Evolutionary conservation across 2,888 invertebrate species (phyloP).

Genomic region (Bugulina stolonifera): DNA sequence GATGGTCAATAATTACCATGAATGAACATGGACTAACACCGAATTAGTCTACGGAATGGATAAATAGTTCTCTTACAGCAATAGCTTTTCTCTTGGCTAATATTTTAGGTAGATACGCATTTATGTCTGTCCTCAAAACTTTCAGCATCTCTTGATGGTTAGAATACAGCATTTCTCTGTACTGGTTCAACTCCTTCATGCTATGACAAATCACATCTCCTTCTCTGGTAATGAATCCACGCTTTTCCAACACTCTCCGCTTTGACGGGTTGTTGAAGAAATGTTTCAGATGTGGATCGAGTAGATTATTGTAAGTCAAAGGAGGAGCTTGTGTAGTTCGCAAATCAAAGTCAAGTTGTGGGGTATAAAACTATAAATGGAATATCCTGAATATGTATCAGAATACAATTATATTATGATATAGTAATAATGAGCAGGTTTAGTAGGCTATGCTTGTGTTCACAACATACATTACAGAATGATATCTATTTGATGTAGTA

Average conservation of each 20-base stretch:
- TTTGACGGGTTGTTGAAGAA: constrained; percentile 25
- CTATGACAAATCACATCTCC: constrained; percentile 26
- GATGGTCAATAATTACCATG: too few species aligned
- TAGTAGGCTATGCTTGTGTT: too few species aligned
- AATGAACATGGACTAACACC: too few species aligned
- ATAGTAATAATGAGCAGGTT: too few species aligned
- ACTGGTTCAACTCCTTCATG: constrained; percentile 10
- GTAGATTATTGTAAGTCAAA: constrained; percentile 17
- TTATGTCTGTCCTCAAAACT: constrained; percentile 3
- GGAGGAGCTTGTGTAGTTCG: background rate
- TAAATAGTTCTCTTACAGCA: background rate
- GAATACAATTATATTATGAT: too few species aligned
- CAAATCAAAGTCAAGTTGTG: constrained; percentile 23
- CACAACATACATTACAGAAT: too few species aligned
- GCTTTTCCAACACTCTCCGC: constrained; percentile 11
- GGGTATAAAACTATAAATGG: constrained; percentile 20
- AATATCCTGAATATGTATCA: too few species aligned
- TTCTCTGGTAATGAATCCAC: constrained; percentile 21
- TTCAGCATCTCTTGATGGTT: constrained; percentile 14
- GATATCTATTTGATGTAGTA: too few species aligned
- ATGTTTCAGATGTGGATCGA: constrained; percentile 23
- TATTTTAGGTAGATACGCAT: background rate
- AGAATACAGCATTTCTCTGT: constrained; percentile 12
- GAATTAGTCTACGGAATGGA: too few species aligned
- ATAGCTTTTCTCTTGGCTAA: background rate